These are phyloP conservation scores for Oplegnathus fasciatus DNA, from an alignment of 2,113 vertebrate genomes.

Conservation along the genomic window DNA sequence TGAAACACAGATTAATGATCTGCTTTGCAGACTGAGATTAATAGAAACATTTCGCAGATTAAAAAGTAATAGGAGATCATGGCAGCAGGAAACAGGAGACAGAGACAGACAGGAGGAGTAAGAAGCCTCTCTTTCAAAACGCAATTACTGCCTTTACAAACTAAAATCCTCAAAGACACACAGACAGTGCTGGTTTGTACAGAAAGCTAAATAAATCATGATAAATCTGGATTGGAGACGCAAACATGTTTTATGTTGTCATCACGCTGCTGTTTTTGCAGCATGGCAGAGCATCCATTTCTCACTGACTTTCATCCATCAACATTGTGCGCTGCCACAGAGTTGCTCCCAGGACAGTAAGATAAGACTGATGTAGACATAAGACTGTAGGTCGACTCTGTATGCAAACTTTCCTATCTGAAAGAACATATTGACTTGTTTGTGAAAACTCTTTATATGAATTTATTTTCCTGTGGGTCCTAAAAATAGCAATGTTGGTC, in stretches of 20 bases:
- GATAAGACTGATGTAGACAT: neutral
- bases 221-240: neutral
- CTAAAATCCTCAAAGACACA: neutral
- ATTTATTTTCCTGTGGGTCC: neutral
- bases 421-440: neutral
- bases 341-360: conserved; percentile 5
- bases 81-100: neutral
- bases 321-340: conserved; percentile 8
- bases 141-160: neutral
- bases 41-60: conserved; percentile 16
- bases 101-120: neutral
- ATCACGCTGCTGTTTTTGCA: neutral
- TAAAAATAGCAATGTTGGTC: neutral
- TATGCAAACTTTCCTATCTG: neutral
- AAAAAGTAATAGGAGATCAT: conserved; percentile 9
- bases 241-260: conserved; percentile 32
- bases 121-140: neutral
- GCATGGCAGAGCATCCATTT: neutral
- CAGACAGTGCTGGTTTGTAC: neutral
- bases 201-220: conserved; percentile 33
- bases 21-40: conserved; percentile 19
- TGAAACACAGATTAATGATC: conserved; percentile 40
- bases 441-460: neutral
- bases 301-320: conserved; percentile 15
- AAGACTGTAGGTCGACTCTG: neutral